Percentiles rank a stretch among this genome's conserved stretches.
These are phyloP conservation scores for Lytechinus variegatus DNA, from an alignment of 35 echinoderm and acorn worm species.

Conservation along the genomic window DNA sequence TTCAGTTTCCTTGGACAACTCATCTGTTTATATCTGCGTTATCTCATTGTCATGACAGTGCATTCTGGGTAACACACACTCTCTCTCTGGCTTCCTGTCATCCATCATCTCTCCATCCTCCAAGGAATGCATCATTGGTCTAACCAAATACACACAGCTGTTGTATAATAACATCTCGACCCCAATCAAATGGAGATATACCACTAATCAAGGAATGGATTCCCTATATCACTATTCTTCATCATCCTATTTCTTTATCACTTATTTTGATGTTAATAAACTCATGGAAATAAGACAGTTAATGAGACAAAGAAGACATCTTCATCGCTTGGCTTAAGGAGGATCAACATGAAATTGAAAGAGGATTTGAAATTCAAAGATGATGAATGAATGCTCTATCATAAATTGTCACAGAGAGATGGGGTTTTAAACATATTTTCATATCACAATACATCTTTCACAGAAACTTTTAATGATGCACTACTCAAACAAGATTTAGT, in stretches of 20 bases:
- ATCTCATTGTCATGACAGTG: neutral
- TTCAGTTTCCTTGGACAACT: neutral
- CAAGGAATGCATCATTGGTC: constrained; percentile 1
- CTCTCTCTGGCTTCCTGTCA: neutral
- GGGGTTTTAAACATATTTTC: too few relatives aligned
- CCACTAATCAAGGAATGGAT: neutral
- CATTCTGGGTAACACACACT: neutral
- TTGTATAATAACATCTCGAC: neutral
- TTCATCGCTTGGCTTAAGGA: neutral
- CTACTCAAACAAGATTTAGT: too few relatives aligned
- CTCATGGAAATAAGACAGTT: neutral
- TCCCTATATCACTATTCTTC: neutral
- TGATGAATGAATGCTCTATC: neutral
- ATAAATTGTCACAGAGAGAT: neutral
- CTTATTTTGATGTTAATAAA: neutral
- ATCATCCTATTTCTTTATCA: neutral
- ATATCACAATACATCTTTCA: too few relatives aligned
- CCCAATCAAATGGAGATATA: neutral
- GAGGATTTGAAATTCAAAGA: neutral
- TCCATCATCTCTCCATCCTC: constrained; percentile 8
- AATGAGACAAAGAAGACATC: neutral
- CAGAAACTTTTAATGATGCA: too few relatives aligned
- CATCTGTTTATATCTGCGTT: neutral
- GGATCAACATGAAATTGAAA: neutral
- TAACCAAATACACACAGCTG: constrained; percentile 1